Evolutionary conservation across 2,113 vertebrate species (phyloP).

Genomic region (Chaenogobius annularis): DNA sequence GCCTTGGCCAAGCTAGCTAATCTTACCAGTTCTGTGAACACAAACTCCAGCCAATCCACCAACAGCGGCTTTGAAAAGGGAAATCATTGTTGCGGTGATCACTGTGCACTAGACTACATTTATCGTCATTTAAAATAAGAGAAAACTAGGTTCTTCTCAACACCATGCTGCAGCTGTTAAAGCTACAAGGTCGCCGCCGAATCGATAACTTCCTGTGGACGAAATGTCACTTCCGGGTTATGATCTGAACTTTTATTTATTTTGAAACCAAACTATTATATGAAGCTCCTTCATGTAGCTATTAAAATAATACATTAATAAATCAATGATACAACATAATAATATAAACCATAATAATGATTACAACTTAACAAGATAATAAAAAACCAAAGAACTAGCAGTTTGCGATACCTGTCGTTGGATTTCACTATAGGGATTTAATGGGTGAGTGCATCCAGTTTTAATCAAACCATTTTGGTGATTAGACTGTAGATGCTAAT

Average conservation of each 20-base stretch:
- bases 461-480: too few relatives aligned
- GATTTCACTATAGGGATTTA: too few relatives aligned
- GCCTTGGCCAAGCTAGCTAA: constrained; percentile 9
- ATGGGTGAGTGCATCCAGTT: too few relatives aligned
- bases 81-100: constrained; percentile 52
- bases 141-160: background rate
- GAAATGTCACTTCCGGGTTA: constrained; percentile 32
- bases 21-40: constrained; percentile 62
- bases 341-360: background rate
- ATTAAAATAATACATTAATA: too few relatives aligned
- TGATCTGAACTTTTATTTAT: too few relatives aligned
- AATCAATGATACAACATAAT: background rate
- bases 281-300: too few relatives aligned
- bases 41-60: constrained; percentile 39
- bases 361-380: background rate
- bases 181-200: constrained; percentile 65
- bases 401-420: too few relatives aligned
- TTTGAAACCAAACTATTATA: background rate
- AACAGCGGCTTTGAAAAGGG: constrained; percentile 56
- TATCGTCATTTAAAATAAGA: background rate
- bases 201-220: background rate
- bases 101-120: background rate
- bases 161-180: background rate
- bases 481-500: too few relatives aligned
- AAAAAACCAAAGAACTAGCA: too few relatives aligned